Evolutionary conservation across 1,140 invertebrate species (phyloP).

Genomic region (Sipha flava): DNA sequence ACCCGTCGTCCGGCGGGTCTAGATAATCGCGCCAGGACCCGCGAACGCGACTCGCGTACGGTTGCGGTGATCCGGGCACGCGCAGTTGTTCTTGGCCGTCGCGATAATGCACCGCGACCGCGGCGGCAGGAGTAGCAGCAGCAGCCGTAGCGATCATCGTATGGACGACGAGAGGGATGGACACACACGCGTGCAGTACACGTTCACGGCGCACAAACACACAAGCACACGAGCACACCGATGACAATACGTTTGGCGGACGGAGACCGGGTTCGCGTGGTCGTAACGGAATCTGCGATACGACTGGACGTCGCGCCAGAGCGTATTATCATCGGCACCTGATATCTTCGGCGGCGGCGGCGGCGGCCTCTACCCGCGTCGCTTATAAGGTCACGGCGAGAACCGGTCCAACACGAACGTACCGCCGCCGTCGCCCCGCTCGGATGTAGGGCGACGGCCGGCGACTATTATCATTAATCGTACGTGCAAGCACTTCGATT

Average conservation of each 20-base stretch:
- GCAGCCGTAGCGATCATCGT: not conserved
- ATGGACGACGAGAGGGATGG: not conserved
- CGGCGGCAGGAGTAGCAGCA: not conserved
- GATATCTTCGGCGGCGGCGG: not conserved
- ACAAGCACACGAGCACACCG: not conserved
- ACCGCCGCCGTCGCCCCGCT: not conserved
- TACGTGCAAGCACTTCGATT: not conserved
- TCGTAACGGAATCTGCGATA: slow-evolving; percentile 8
- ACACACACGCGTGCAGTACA: too few species aligned
- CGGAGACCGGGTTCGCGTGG: not conserved
- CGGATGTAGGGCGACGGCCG: not conserved
- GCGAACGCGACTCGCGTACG: slow-evolving; percentile 22
- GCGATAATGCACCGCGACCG: not conserved
- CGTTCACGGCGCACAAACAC: not conserved
- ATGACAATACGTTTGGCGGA: not conserved
- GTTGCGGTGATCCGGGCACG: slow-evolving; percentile 34
- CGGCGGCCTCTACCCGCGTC: not conserved
- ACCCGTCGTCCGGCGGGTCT: not conserved
- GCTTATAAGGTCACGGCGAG: slow-evolving; percentile 22
- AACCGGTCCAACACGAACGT: slow-evolving; percentile 7
- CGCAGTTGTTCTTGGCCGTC: slow-evolving; percentile 10
- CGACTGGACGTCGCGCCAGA: slow-evolving; percentile 11
- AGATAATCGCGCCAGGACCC: slow-evolving; percentile 36
- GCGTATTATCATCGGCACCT: not conserved
- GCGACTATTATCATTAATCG: not conserved